Evolutionary conservation across 2,797 vertebrate genomes (phyloP), one percentile per base, ranked within the genome.

Genomic region (Argentina silus): DNA sequence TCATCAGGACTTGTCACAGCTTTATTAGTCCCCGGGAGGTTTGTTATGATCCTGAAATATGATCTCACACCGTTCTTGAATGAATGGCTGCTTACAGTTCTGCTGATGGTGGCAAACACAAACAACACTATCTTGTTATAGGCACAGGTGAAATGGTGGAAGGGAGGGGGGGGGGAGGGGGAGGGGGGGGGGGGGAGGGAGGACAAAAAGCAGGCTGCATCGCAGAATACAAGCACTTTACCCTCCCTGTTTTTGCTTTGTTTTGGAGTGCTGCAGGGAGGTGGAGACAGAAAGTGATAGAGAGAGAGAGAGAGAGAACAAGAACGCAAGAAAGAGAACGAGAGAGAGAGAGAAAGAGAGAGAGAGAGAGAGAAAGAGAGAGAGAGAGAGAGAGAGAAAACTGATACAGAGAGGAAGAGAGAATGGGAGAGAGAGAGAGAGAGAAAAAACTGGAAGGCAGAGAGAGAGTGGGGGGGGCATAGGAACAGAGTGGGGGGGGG

Each of bases 21-120:
- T 27, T 45, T 8, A 48, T 76, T 70, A 71, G 77, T 85, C 65
- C 73, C 67, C 55, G 53, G 73, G 70, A 78, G 70, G 76, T 73
- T 77, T 69, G 55, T 65, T 69, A 42, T n/a, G 79, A 76, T 44
- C 78, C 69, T 74, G 80, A 85, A 87, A 84, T 72, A 80, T 77
- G 73, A 86, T 79, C 11, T 17, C 27, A 77, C n/a, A n/a, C 27
- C 55, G 0, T 0, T 50, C 10, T 44, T 65, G 67, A 81, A 87
- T 70, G 70, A 87, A 83, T 59, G 45, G 69, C 74, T 73, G 77
- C 42, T 23, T 72, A 36, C 73, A 64, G 63, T 80, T 83, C 68
- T 76, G 75, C 68, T 82, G 81, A 83, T 27, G 71, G 56, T 7
- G 3, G 44, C 55, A 61, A 60, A 55, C 15, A 44, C 15, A 7